Evolutionary conservation across 2,113 vertebrate species (phyloP), one percentile per base, ranked within the genome.

Genomic region (Pseudorasbora parva): DNA sequence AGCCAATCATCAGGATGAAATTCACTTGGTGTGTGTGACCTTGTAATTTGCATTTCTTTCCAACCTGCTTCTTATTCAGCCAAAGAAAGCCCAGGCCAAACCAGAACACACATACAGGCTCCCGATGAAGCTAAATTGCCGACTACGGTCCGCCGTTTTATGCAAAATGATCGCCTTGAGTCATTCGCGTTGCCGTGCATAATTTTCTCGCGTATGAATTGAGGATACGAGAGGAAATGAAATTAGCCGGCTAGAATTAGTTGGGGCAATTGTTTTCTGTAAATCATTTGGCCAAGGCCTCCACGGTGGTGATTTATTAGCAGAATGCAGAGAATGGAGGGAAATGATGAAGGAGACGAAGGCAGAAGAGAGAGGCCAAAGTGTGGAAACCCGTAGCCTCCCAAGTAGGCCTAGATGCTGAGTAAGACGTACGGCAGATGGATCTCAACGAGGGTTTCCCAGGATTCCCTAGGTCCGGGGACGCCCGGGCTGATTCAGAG

Each of bases 1-100:
- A 78, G 41, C 81, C 85, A 86, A 83, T 86, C 76, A 83, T 45
- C 41, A 15, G 59, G 37, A 79, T 66, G 64, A 75, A 80, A 82
- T 83, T 87, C 64, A 15, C 66, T 17, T 1, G 17, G 75, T 69
- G 57, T 69, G 12, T 37, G 82, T 82, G 68, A 60, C 73, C 25
- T 78, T 45, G 14, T 4, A 69, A 73, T 25, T 60, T 51, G 62
- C 66, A 77, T 85, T 85, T 72, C 77, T 77, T 80, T 85, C 62
- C 37, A 69, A 41, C 79, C 73, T 56, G n/a, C 57, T n/a, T 45
- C 2, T 33, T 15, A 66, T 78, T 72, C 51, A 15, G 62, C 49
- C 54, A 62, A 64, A 79, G 43, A 49, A 43, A 64, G 60, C 14
- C 25, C 41, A 66, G 17, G 17, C 59, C n/a, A 47, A 30, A 43